Evolutionary conservation across 1,140 invertebrate genomes (phyloP).

Genomic region (Nebria ingens): DNA sequence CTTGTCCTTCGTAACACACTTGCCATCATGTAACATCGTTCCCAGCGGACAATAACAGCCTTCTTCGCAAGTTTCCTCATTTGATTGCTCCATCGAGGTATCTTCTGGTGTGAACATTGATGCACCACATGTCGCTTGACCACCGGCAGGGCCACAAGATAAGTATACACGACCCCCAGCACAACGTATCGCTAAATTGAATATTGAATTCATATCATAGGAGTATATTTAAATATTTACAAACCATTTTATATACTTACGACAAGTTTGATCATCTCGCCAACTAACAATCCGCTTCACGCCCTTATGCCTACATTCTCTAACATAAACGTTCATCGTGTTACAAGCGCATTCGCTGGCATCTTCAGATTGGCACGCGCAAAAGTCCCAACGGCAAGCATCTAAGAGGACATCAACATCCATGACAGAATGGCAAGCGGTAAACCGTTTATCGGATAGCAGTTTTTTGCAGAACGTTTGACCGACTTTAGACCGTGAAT

Average conservation of each 20-base stretch:
- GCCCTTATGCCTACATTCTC: slow-evolving; percentile 59
- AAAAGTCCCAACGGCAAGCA: slow-evolving; percentile 69
- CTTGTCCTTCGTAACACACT: slow-evolving; percentile 56
- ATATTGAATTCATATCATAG: neutral
- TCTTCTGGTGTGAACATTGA: slow-evolving; percentile 18
- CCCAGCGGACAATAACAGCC: slow-evolving; percentile 78
- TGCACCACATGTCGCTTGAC: slow-evolving; percentile 34
- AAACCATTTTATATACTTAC: slow-evolving; percentile 46
- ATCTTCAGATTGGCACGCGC: slow-evolving; percentile 47
- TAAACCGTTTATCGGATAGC: slow-evolving; percentile 50
- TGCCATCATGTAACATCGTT: slow-evolving; percentile 55
- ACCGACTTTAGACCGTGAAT: slow-evolving; percentile 36
- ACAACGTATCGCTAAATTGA: slow-evolving; percentile 54
- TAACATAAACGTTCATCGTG: slow-evolving; percentile 63
- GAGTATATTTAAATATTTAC: neutral
- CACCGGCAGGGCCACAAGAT: slow-evolving; percentile 51
- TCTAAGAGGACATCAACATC: slow-evolving; percentile 44
- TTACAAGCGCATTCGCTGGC: slow-evolving; percentile 60
- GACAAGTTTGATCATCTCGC: slow-evolving; percentile 62
- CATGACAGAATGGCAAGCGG: slow-evolving; percentile 48
- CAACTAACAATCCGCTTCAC: slow-evolving; percentile 45
- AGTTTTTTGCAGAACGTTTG: slow-evolving; percentile 50
- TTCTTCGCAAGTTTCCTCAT: slow-evolving; percentile 56
- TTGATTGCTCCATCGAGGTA: too few species aligned
- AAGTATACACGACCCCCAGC: slow-evolving; percentile 56